phyloP scores from a whole-genome alignment of 1,140 invertebrate species.

The Semibalanus balanoides region DNA sequence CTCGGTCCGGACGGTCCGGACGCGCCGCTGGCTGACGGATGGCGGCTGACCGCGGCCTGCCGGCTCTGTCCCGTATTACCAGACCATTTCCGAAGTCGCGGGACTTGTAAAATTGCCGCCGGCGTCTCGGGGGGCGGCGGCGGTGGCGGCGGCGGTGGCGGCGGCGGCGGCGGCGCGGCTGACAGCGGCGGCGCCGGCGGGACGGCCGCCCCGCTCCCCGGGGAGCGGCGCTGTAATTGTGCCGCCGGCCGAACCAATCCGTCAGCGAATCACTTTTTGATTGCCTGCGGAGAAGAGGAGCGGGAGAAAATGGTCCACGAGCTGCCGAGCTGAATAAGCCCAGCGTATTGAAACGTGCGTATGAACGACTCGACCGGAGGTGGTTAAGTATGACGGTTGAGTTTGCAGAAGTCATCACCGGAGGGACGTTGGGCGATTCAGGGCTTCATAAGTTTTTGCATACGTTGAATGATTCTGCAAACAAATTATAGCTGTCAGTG shows the following conservation, averaged over 20 bases:
- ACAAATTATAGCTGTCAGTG: too few relatives aligned
- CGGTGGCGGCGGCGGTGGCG: too few relatives aligned
- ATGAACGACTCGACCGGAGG: too few relatives aligned
- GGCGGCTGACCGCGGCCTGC: too few relatives aligned
- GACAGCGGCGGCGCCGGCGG: neutral
- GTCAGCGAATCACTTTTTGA: slow-evolving; percentile 2
- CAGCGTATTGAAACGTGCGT: neutral
- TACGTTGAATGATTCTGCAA: too few relatives aligned
- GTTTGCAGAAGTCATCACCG: too few relatives aligned
- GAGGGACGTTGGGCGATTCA: too few relatives aligned
- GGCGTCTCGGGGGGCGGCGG: too few relatives aligned
- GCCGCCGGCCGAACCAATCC: neutral
- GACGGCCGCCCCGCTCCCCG: neutral
- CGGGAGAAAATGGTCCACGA: neutral
- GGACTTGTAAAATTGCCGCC: neutral
- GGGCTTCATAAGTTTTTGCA: too few relatives aligned
- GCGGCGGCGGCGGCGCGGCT: neutral
- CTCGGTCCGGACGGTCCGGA: neutral
- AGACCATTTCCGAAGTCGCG: neutral
- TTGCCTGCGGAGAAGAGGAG: neutral
- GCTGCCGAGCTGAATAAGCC: too few relatives aligned
- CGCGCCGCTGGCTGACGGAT: too few relatives aligned
- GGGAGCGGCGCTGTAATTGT: neutral
- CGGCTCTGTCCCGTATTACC: neutral
- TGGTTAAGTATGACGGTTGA: too few relatives aligned